These are phyloP conservation scores for Morone chrysops DNA, from an alignment of 2,113 vertebrate species.

Conservation along the genomic window DNA sequence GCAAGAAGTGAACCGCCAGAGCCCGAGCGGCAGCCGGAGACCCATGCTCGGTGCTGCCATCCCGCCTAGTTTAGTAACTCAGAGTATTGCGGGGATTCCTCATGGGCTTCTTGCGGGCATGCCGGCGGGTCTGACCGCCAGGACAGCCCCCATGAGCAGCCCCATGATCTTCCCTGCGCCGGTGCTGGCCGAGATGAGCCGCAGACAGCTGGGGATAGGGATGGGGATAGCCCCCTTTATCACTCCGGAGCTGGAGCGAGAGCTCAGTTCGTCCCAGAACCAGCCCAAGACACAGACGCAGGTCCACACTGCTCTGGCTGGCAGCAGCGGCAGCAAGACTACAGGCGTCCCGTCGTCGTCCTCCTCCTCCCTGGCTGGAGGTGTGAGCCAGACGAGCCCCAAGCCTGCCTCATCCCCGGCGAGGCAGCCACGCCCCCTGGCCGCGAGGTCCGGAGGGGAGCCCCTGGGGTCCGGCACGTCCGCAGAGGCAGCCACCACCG, in stretches of 20 bases:
- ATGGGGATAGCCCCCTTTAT: conserved; percentile 82
- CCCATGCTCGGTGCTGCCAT: conserved; percentile 86
- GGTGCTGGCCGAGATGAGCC: conserved; percentile 84
- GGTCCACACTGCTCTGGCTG: conserved; percentile 83
- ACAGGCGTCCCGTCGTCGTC: conserved; percentile 78
- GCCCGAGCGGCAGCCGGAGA: conserved; percentile 86
- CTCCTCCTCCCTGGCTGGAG: conserved; percentile 72
- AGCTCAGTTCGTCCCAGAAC: conserved; percentile 87
- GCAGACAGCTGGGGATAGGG: conserved; percentile 82
- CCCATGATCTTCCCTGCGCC: conserved; percentile 82
- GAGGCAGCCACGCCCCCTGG: conserved; percentile 82
- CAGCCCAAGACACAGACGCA: conserved; percentile 75
- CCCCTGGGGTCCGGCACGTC: conserved; percentile 76
- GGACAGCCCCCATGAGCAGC: conserved; percentile 75
- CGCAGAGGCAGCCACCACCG: conserved; percentile 69
- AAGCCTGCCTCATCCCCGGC: conserved; percentile 86
- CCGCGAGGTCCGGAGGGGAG: conserved; percentile 86
- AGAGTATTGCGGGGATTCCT: conserved; percentile 83
- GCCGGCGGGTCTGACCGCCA: conserved; percentile 82
- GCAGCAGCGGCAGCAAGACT: conserved; percentile 64
- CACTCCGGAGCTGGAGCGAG: conserved; percentile 86
- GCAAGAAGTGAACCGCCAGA: conserved; percentile 86
- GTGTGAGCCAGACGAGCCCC: conserved; percentile 84
- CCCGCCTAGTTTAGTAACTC: conserved; percentile 86
- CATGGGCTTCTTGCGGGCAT: conserved; percentile 78